Conservation (phyloP, 2,888 invertebrate genomes). For the Liopterus haemorrhoidalis region DNA sequence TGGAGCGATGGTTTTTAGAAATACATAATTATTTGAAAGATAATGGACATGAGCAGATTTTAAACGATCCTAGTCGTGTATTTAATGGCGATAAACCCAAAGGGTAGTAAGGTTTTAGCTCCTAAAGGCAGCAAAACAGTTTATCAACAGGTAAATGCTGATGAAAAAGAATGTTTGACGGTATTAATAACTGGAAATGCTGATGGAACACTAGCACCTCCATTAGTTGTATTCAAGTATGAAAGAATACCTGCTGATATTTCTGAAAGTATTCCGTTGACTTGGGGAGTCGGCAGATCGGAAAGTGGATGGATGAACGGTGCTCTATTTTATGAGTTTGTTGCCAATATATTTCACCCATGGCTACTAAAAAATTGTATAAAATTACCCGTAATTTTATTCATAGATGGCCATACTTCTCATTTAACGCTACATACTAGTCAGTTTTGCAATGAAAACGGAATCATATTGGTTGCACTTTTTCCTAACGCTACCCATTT, state of each 20-base stretch:
- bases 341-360: constrained; percentile 40
- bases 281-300: constrained; percentile 41
- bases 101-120: constrained; percentile 36
- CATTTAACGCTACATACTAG: constrained; percentile 40
- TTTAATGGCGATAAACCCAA: constrained; percentile 40
- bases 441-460: constrained; percentile 40
- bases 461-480: constrained; percentile 39
- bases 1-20: constrained; percentile 35
- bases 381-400: constrained; percentile 39
- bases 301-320: constrained; percentile 45
- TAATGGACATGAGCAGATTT: no score
- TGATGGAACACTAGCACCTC: constrained; percentile 22
- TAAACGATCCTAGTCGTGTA: constrained; percentile 32
- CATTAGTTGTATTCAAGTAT: constrained; percentile 33
- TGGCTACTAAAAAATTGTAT: constrained; percentile 39
- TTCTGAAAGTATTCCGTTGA: constrained; percentile 33
- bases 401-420: constrained; percentile 43
- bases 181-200: constrained; percentile 30
- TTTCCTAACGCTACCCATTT: constrained; percentile 42
- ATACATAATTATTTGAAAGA: constrained; percentile 32
- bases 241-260: constrained; percentile 35
- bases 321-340: constrained; percentile 42
- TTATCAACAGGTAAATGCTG: constrained; percentile 31
- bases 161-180: constrained; percentile 34
- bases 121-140: constrained; percentile 34